These are phyloP conservation scores for Tyrophagus putrescentiae DNA, from an alignment of 1,140 invertebrate species.

Conservation along the genomic window DNA sequence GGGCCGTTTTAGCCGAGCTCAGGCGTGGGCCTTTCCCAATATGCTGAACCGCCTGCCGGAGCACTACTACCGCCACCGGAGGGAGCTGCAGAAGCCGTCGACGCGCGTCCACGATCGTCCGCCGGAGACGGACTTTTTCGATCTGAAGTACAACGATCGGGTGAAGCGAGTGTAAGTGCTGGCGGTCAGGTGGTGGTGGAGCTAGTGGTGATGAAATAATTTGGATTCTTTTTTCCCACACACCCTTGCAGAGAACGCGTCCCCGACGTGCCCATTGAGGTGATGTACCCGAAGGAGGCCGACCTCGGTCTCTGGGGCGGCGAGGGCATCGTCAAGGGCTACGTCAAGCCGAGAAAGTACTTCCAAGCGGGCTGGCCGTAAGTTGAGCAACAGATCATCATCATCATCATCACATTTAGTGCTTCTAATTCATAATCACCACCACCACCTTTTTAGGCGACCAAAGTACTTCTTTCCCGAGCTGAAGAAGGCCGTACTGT, in stretches of 20 bases:
- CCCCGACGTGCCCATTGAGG: conserved; percentile 59
- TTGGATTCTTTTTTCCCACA: conserved; percentile 20
- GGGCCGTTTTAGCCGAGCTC: conserved; percentile 10
- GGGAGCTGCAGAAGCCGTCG: conserved; percentile 54
- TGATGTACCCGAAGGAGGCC: conserved; percentile 60
- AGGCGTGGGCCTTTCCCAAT: conserved; percentile 16
- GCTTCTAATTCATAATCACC: not conserved
- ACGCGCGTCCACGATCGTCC: conserved; percentile 70
- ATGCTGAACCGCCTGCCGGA: conserved; percentile 44
- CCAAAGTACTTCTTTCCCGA: conserved; percentile 64
- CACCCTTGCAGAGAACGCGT: conserved; percentile 40
- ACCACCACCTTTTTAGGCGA: not conserved
- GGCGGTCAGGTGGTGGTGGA: too few relatives aligned
- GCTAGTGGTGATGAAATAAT: too few relatives aligned
- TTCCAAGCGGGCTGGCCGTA: conserved; percentile 19
- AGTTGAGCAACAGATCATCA: too few relatives aligned
- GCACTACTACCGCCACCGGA: conserved; percentile 73
- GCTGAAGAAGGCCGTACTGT: conserved; percentile 60
- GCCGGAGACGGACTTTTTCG: conserved; percentile 42
- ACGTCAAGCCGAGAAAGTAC: conserved; percentile 40
- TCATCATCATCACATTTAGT: too few relatives aligned
- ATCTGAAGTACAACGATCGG: conserved; percentile 31
- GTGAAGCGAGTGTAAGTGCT: conserved; percentile 17
- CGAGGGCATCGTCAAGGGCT: conserved; percentile 82
- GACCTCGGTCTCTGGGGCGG: conserved; percentile 87